Conservation (phyloP, 1,140 invertebrate species). For the Diprion similis region DNA sequence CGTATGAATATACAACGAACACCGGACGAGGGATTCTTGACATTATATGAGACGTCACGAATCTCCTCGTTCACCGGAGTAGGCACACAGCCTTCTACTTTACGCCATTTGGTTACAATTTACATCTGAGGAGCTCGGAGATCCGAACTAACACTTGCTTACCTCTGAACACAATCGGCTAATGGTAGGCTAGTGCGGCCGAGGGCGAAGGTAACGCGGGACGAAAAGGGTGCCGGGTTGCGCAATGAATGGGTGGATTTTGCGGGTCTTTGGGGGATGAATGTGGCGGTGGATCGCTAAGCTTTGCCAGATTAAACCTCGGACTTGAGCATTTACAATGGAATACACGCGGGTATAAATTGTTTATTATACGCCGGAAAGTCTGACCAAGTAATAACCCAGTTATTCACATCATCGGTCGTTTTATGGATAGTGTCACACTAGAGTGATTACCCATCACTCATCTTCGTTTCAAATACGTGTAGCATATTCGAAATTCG, state of each 20-base stretch:
- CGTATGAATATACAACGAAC: background rate
- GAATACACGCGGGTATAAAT: background rate
- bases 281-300: conserved; percentile 6
- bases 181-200: background rate
- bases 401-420: no score
- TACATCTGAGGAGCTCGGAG: background rate
- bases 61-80: background rate
- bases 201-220: background rate
- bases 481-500: no score
- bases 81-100: background rate
- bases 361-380: background rate
- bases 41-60: background rate
- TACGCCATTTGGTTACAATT: background rate
- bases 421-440: no score
- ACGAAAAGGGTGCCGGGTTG: background rate
- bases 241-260: conserved; percentile 1
- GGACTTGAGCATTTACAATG: conserved; percentile 1
- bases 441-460: no score
- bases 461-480: no score
- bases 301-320: background rate
- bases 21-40: background rate
- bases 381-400: no score
- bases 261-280: background rate
- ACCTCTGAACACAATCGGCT: background rate
- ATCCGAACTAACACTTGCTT: background rate